Evolutionary conservation across 2,797 vertebrate genomes (phyloP).

Genomic region (Hoplostethus mediterraneus): DNA sequence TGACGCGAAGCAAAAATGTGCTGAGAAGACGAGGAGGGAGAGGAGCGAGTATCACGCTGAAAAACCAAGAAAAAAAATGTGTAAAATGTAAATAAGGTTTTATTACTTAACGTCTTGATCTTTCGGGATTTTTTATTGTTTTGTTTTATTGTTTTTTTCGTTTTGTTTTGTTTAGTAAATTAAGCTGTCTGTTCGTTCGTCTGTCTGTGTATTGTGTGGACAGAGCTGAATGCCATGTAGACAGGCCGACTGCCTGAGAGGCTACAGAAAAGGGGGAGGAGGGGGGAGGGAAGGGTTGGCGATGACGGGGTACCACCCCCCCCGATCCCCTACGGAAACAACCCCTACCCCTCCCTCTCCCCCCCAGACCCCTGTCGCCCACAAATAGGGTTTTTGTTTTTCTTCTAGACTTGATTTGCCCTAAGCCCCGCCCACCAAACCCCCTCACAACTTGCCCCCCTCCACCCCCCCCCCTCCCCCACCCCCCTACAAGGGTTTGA

Average conservation of each 20-base stretch:
- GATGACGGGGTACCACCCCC: conserved; percentile 59
- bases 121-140: conserved; percentile 84
- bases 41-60: conserved; percentile 79
- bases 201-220: conserved; percentile 80
- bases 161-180: conserved; percentile 79
- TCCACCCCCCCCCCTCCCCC: conserved; percentile 22
- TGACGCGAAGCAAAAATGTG: conserved; percentile 77
- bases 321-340: conserved; percentile 56
- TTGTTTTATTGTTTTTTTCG: conserved; percentile 74
- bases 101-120: conserved; percentile 88
- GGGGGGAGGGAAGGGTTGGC: conserved; percentile 56
- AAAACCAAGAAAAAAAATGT: conserved; percentile 87
- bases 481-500: conserved; percentile 68
- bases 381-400: conserved; percentile 65
- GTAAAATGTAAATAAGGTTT: conserved; percentile 91
- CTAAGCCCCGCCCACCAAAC: conserved; percentile 45
- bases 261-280: conserved; percentile 68
- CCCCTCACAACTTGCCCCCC: conserved; percentile 55
- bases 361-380: conserved; percentile 70
- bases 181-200: conserved; percentile 77
- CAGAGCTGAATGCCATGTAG: conserved; percentile 85
- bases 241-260: conserved; percentile 77
- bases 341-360: conserved; percentile 66
- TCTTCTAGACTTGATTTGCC: conserved; percentile 71
- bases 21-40: conserved; percentile 80